Base-by-base conservation (phyloP, 2,113 vertebrate genomes). In the Sitta europaea region DNA sequence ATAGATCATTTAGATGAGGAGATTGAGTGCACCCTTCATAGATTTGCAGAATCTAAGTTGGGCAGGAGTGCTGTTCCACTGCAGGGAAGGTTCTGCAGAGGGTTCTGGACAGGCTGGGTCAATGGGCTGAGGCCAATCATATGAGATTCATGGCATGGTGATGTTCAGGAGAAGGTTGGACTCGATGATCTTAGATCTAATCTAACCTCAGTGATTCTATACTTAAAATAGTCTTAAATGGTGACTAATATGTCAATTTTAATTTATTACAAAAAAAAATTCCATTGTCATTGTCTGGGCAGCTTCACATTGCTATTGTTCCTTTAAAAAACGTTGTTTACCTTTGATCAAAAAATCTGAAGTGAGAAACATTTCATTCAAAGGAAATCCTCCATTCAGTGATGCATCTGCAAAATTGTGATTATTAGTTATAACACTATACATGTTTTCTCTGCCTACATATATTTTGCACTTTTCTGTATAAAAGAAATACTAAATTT, bases 91-190 rank as follows among this genome's bases (percentile, higher is more conserved):
- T 18, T 50, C 35, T 72, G 35, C 21, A 71, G 50, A 63, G 11
- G 42, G 42, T 15, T 35, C 17, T 79, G 50, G 29, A 48, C 29
- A 31, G 24, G 13, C 25, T 35, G 40, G 16, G 25, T n/a, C 11
- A 35, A 5, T n/a, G 47, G 24, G 9, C 50, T 88, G 14, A 50
- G 57, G 31, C 1, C 18, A 55, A 3, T 4, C 0, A 0, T 5
- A 4, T 55, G 35, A 63, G 29, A 27, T 48, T 55, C 25, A 19
- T 43, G 18, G 31, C 5, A 31, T 42, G 35, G 12, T 20, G 31
- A 19, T 36, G 12, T 19, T 58, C 11, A 7, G 13, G 33, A 20
- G 28, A 36, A 58, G 12, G 10, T 2, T 58, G 22, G 4, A 50
- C 43, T 80, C 0, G 0, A 13, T 50, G 35, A 23, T 23, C 33